phyloP scores from a whole-genome alignment of 2,113 vertebrate species.

The Thymallus thymallus region DNA sequence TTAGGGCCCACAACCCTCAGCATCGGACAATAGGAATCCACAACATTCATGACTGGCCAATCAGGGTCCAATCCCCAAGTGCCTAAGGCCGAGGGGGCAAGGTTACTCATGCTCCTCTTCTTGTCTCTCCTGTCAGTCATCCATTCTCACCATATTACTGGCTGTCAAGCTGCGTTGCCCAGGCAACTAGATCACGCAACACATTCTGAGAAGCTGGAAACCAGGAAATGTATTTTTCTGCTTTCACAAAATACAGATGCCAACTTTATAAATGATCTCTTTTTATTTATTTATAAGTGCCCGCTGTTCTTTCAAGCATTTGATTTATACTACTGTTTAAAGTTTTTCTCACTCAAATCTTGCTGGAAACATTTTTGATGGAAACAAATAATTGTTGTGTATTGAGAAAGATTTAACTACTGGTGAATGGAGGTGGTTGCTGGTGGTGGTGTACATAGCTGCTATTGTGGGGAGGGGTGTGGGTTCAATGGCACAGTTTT shows the following conservation, averaged over 20 bases:
- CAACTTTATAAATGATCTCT: constrained; percentile 39
- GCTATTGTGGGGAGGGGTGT: constrained; percentile 35
- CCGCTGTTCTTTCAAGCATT: constrained; percentile 50
- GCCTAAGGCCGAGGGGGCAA: constrained; percentile 60
- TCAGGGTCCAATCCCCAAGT: constrained; percentile 68
- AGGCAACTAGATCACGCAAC: constrained; percentile 41
- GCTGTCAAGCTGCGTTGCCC: constrained; percentile 55
- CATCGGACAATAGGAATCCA: constrained; percentile 43
- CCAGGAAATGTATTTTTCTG: constrained; percentile 41
- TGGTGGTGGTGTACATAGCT: constrained; percentile 49
- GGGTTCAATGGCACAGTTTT: constrained; percentile 57
- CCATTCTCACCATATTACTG: constrained; percentile 42
- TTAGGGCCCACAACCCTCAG: constrained; percentile 58
- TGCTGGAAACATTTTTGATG: constrained; percentile 60
- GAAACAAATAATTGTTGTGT: constrained; percentile 42
- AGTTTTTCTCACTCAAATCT: constrained; percentile 51
- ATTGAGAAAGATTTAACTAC: constrained; percentile 43
- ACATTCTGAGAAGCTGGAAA: constrained; percentile 3
- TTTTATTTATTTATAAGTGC: constrained; percentile 64
- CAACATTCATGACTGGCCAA: constrained; percentile 56
- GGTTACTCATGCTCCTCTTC: constrained; percentile 25
- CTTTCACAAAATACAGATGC: constrained; percentile 55
- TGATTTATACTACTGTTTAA: constrained; percentile 67
- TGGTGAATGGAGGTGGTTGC: constrained; percentile 34
- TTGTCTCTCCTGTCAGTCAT: constrained; percentile 36